Evolutionary conservation across 2,113 vertebrate species (phyloP), one percentile per base, ranked within the genome.

Genomic region (Vanacampus margaritifer): DNA sequence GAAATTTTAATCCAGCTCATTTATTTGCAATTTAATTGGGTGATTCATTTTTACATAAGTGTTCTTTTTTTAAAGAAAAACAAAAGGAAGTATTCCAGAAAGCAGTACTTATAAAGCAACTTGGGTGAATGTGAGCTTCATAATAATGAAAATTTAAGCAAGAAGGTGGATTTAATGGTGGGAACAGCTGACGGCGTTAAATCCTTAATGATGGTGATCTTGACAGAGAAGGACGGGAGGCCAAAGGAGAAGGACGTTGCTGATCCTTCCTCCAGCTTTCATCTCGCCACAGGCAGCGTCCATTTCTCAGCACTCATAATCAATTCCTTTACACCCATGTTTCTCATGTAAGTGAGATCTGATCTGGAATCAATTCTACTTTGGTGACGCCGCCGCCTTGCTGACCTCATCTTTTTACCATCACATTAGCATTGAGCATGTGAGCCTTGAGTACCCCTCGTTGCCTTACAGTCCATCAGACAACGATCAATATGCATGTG

Each of bases 261-360:
- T 79, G 74, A 81, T 79, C 78, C 81, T 65, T 53, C 57, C 63
- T 74, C 56, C 19, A 8, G 68, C 67, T 79, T 76, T 80, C 79
- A 85, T 82, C 84, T 72, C 46, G 69, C 79, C 72, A 70, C 41
- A 62, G 26, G 74, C 80, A 63, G 35, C 21, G 60, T 82, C 76
- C 68, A 81, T 77, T 82, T 84, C 86, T 70, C 67, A 77, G 70
- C 72, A 73, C 70, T 76, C 75, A 62, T 70, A 80, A 87, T 89
- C 85, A 69, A 89, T 88, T 83, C 43, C 50, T 84, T 81, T 81
- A 82, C 78, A 86, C 65, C 73, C 78, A 71, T 87, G 82, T 86
- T 84, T 87, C 80, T 87, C 82, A 83, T 86, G 78, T 82, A 82
- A 83, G 81, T 82, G 84, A 86, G 81, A 89, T 84, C 81, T 83